Evolutionary conservation across 1,140 invertebrate species (phyloP), one percentile per base, ranked within the genome.

Genomic region (Camponotus vicinus): DNA sequence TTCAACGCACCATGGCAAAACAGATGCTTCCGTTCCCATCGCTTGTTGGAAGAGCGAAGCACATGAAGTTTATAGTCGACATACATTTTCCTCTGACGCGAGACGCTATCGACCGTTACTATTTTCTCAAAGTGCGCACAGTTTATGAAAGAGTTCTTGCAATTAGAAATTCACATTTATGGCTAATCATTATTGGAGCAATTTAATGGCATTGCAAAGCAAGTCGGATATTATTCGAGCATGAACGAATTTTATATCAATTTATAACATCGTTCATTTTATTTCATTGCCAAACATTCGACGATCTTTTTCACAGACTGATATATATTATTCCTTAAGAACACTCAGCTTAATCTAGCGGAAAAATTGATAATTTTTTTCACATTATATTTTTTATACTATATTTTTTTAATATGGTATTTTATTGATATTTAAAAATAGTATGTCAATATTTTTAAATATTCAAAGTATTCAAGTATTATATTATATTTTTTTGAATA

Each of bases 11-110:
- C 55, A 5, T 52, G 40, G 61, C 18, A 63, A 83, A 73, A 32
- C 79, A 83, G 79, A 73, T 83, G 79, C 40, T 34, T 45, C 63
- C 63, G 55, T 83, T 82, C 67, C 40, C 69, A 73, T 73, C 55
- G 40, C 13, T 37, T 21, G 69, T 83, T 57, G 45, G 52, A 73
- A 71, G 79, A 73, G 37, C 55, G 69, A 83, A 73, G 55, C 18
- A 52, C 49, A 52, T 18, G 45, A 42, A 18, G 21, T 42, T 75
- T 75, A 83, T 45, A 83, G 69, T 75, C 79, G 79, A 83, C 79
- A 83, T 73, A 83, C 69, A 83, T 83, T 83, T 83, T 73, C 79
- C 55, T 83, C 55, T 83, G 57, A 83, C 69, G 79, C 40, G 67
- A 73, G 32, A 75, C 69, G 57, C 69, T 83, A 83, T 83, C 40